Base-by-base conservation (phyloP, 1,140 invertebrate genomes). In the Anthonomus grandis region DNA sequence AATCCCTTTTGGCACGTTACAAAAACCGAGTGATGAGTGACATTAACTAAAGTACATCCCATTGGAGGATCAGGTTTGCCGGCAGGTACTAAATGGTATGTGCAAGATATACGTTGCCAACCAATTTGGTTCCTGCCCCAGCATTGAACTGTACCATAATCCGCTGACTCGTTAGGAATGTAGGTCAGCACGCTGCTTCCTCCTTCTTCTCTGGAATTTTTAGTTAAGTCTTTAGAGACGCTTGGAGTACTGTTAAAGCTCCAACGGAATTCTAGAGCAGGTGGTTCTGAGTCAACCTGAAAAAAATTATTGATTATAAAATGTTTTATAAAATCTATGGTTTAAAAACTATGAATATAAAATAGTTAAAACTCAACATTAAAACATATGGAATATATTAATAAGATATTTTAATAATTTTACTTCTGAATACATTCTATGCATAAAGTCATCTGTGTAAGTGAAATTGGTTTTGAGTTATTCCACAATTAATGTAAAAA, bases 191-290 rank as follows among this genome's bases (percentile, higher is more conserved):
- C 66, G 60, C 77, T 79, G 57, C 73, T 78, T 17, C 67, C 67
- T 13, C 60, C 68, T 18, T 51, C 63, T 46, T 67, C 69, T 27
- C 57, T 66, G 62, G 61, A 70, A 47, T 59, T 70, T 64, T 70
- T 73, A 42, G 49, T 74, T 45, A 75, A 49, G 34, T 70, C 69
- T 24, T 58, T 55, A 4, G 68, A 73, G 52, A 70, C 66, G 23
- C 74, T 75, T 2, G 77, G 76, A 10, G 80, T 80, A 63, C 78
- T 81, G 70, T 83, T 83, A 66, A 83, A 83, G 51, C 73, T 76
- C 82, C 82, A 83, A n/a, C 74, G 71, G 65, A 81, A 83, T 42
- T 74, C 69, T 37, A 76, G 65, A 18, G 76, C 75, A 12, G 69
- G 44, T 4, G 82, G 82, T 64, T 83, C 80, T 9, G 81, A 76